A percentile compares a stretch with the other conserved stretches of the same genome.
phyloP scores from a whole-genome alignment of 2,113 vertebrate genomes.

The Microtus richardsoni region DNA sequence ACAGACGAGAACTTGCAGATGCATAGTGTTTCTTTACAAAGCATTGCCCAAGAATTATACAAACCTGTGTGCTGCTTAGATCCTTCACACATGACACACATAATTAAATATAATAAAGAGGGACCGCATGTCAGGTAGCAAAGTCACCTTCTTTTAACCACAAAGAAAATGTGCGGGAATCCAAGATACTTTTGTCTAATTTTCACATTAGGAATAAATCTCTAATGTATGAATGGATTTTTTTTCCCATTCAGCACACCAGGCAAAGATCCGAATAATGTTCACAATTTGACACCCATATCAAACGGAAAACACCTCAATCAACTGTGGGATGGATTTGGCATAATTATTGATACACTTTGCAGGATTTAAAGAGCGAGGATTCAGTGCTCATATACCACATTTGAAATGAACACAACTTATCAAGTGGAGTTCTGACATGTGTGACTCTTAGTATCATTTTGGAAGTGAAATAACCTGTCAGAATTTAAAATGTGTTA shows the following conservation, averaged over 20 bases:
- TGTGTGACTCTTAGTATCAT: conserved; percentile 73
- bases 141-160: conserved; percentile 63
- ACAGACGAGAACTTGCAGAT: background rate
- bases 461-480: conserved; percentile 77
- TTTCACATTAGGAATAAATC: conserved; percentile 61
- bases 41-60: background rate
- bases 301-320: conserved; percentile 82
- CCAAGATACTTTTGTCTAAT: conserved; percentile 51
- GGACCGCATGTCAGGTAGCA: conserved; percentile 49
- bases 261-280: conserved; percentile 78
- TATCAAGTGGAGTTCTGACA: conserved; percentile 81
- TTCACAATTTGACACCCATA: conserved; percentile 78
- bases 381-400: conserved; percentile 73
- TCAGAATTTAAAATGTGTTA: conserved; percentile 77
- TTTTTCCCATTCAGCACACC: conserved; percentile 75
- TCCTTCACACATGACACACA: conserved; percentile 45
- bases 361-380: conserved; percentile 77
- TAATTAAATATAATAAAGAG: conserved; percentile 38
- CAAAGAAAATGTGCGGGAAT: conserved; percentile 50
- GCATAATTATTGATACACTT: conserved; percentile 83
- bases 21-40: conserved; percentile 29
- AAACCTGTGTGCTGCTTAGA: conserved; percentile 59
- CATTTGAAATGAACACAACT: conserved; percentile 76
- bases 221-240: conserved; percentile 74
- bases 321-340: conserved; percentile 82